Evolutionary conservation across 2,113 vertebrate genomes (phyloP).

Genomic region (Brachypodius melanocephalos): DNA sequence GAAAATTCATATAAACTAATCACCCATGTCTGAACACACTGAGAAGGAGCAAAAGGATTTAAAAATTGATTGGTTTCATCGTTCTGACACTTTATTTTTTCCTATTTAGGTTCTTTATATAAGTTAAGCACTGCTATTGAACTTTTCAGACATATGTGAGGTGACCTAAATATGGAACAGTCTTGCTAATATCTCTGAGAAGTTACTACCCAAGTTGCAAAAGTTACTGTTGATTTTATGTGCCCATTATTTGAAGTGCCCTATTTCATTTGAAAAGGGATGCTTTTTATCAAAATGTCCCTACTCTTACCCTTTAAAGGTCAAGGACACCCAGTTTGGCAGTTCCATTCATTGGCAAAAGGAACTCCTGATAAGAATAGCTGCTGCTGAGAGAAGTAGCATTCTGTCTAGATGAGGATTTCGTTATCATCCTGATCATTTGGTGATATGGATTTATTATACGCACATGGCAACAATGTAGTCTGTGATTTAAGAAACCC

Average conservation of each 20-base stretch:
- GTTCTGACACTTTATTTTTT: neutral
- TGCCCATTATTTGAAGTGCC: neutral
- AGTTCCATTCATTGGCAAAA: neutral
- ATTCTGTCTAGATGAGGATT: neutral
- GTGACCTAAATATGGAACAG: neutral
- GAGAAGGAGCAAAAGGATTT: neutral
- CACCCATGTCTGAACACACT: neutral
- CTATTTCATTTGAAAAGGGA: neutral
- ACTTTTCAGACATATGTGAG: neutral
- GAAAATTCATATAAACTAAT: neutral
- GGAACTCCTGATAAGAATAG: neutral
- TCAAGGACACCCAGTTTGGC: neutral
- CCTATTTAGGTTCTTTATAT: neutral
- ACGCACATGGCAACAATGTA: neutral
- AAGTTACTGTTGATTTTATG: neutral
- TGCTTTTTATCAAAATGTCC: neutral
- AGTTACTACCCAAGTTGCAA: neutral
- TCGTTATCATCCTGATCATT: neutral
- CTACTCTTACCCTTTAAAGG: neutral
- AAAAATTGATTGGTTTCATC: neutral
- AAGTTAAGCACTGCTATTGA: neutral
- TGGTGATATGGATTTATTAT: neutral
- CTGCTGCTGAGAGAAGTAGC: neutral
- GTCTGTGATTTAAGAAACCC: constrained; percentile 50
- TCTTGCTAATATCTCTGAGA: neutral